These are phyloP conservation scores for Melanotaenia nigrans DNA, from an alignment of 2,797 vertebrate species.

Conservation along the genomic window DNA sequence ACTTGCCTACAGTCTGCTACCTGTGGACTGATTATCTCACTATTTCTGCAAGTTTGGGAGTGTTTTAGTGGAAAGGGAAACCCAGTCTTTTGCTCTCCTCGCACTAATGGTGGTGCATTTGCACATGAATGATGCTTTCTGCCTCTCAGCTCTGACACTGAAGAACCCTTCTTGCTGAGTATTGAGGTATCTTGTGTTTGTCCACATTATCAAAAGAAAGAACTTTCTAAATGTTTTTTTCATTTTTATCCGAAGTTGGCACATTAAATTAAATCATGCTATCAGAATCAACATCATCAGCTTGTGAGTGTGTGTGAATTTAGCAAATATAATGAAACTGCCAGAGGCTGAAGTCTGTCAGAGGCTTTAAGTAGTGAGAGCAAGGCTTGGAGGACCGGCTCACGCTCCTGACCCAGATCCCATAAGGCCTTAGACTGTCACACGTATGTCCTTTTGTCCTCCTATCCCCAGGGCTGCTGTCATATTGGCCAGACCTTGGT, in stretches of 20 bases:
- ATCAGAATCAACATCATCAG: constrained; percentile 16
- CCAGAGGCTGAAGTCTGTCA: constrained; percentile 50
- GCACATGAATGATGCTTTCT: constrained; percentile 80
- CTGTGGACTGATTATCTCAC: constrained; percentile 44
- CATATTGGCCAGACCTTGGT: constrained; percentile 60
- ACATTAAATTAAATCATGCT: constrained; percentile 6
- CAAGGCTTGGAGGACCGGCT: constrained; percentile 60
- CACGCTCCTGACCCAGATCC: constrained; percentile 80
- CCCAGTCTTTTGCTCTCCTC: constrained; percentile 32
- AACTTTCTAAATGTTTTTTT: neutral
- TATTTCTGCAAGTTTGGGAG: constrained; percentile 25
- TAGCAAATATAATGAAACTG: constrained; percentile 26
- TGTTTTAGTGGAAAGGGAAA: constrained; percentile 33
- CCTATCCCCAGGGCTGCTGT: constrained; percentile 64
- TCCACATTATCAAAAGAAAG: constrained; percentile 1
- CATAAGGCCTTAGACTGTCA: constrained; percentile 67
- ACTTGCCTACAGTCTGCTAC: constrained; percentile 33
- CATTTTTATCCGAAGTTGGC: constrained; percentile 10
- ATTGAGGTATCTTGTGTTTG: constrained; percentile 44
- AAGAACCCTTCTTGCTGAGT: constrained; percentile 35
- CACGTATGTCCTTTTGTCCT: constrained; percentile 74
- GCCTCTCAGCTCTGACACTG: constrained; percentile 60
- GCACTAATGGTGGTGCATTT: constrained; percentile 70
- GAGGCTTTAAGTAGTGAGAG: constrained; percentile 54
- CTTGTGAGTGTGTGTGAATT: constrained; percentile 3